A percentile compares a stretch with the other conserved stretches of the same genome.
Conservation (phyloP, 2,797 vertebrate species). For the Tiaroga cobitis region DNA sequence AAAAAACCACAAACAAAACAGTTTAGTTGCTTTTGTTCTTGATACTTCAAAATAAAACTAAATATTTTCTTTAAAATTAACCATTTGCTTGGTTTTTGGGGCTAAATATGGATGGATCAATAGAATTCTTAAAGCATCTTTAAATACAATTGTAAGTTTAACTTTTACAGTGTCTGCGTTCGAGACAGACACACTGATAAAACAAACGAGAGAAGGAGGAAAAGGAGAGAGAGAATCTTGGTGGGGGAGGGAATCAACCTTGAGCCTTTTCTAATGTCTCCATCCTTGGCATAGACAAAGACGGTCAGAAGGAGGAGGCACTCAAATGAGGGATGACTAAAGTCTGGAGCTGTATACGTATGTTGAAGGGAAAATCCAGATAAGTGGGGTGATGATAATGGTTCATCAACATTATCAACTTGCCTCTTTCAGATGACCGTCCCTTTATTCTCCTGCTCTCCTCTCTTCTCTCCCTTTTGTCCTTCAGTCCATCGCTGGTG, state of each 20-base stretch:
- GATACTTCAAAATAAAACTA: background rate
- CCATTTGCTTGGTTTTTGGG: background rate
- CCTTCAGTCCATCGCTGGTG: conserved; percentile 18
- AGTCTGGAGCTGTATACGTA: conserved; percentile 53
- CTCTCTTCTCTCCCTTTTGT: conserved; percentile 45
- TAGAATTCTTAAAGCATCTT: background rate
- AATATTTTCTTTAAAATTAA: background rate
- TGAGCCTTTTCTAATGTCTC: conserved; percentile 56
- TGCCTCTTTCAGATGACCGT: conserved; percentile 67
- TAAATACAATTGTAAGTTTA: background rate
- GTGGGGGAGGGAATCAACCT: conserved; percentile 45
- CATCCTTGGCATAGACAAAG: conserved; percentile 54
- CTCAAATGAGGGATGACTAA: conserved; percentile 59
- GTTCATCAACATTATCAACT: conserved; percentile 73
- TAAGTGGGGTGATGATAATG: conserved; percentile 71
- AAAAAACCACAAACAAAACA: background rate
- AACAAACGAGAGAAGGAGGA: background rate
- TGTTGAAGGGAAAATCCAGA: conserved; percentile 62
- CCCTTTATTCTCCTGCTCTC: conserved; percentile 52
- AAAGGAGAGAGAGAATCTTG: conserved; percentile 2
- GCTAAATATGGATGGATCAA: background rate
- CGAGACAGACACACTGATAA: conserved; percentile 4
- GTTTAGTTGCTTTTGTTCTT: background rate
- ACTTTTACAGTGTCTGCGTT: background rate
- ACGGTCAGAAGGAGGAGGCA: conserved; percentile 45